Evolutionary conservation across 2,113 vertebrate genomes (phyloP).

Genomic region (Potamarius usumacintae): DNA sequence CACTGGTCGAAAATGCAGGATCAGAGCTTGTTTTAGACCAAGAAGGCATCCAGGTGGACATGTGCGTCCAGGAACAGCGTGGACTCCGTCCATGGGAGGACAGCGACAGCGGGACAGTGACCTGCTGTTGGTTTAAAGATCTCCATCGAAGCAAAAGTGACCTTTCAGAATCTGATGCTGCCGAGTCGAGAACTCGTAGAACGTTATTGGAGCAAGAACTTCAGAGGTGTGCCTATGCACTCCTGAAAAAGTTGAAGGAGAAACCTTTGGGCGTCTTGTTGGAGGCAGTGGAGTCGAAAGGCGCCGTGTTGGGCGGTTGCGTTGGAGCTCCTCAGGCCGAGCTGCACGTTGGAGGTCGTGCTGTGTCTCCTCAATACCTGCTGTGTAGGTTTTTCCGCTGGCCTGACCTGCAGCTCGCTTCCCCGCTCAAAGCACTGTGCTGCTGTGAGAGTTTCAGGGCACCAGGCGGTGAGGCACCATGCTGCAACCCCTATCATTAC

Average conservation of each 20-base stretch:
- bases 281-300: constrained; percentile 89
- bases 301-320: constrained; percentile 82
- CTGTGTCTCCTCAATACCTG: constrained; percentile 80
- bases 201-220: constrained; percentile 79
- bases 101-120: constrained; percentile 77
- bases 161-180: constrained; percentile 57
- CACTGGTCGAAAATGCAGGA: constrained; percentile 63
- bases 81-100: constrained; percentile 69
- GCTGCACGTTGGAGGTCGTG: constrained; percentile 76
- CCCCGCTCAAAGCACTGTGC: constrained; percentile 84
- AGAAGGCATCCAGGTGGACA: constrained; percentile 60
- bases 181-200: constrained; percentile 65
- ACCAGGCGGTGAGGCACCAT: constrained; percentile 75
- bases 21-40: constrained; percentile 65
- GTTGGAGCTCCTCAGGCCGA: constrained; percentile 83
- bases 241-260: constrained; percentile 90
- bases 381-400: constrained; percentile 89
- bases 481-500: constrained; percentile 98
- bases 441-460: constrained; percentile 83
- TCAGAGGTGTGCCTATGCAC: constrained; percentile 79
- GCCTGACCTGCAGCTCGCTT: constrained; percentile 86
- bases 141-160: constrained; percentile 69
- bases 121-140: constrained; percentile 85
- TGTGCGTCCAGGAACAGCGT: constrained; percentile 65
- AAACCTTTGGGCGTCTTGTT: constrained; percentile 83